Evolutionary conservation across 2,113 vertebrate genomes (phyloP), one percentile per base, ranked within the genome.

Genomic region (Nansenia antarctica): DNA sequence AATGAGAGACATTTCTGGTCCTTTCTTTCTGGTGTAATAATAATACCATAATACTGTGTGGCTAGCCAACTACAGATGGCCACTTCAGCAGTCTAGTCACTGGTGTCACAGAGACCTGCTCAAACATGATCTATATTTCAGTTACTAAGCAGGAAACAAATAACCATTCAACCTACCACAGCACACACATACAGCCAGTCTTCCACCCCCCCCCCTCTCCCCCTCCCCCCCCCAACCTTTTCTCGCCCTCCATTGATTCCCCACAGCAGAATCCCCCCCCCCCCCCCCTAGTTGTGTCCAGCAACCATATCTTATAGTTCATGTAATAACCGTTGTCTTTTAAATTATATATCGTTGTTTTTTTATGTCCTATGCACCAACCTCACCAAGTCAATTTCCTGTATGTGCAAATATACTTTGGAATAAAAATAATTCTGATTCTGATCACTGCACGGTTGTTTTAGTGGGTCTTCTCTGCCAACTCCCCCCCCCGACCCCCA

Each of bases 11-110:
- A n/a, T n/a, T n/a, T n/a, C n/a, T n/a, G n/a, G n/a, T n/a, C n/a
- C n/a, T n/a, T n/a, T n/a, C n/a, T n/a, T n/a, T n/a, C n/a, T n/a
- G n/a, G n/a, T n/a, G n/a, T n/a, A n/a, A n/a, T n/a, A n/a, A n/a
- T n/a, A n/a, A n/a, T n/a, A n/a, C n/a, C n/a, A n/a, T n/a, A n/a
- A n/a, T n/a, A n/a, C n/a, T n/a, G 85, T 65, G 86, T 77, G 80
- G 86, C 7, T 9, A 52, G 55, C 30, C 22, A 8, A 42, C 37
- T 70, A 78, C 82, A 87, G 85, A 82, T 85, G 83, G 78, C 70
- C 73, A 1, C 34, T 42, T 42, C 60, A 49, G 65, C 49, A 37
- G 18, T 55, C 35, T 26, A 27, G 2, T 29, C 0, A 8, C n/a
- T 65, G 67, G 80, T 74, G 61, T 79, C 74, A 67, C 61, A 20